Evolutionary conservation across 2,888 invertebrate genomes (phyloP).

Genomic region (Hirtodrosophila histrioides): DNA sequence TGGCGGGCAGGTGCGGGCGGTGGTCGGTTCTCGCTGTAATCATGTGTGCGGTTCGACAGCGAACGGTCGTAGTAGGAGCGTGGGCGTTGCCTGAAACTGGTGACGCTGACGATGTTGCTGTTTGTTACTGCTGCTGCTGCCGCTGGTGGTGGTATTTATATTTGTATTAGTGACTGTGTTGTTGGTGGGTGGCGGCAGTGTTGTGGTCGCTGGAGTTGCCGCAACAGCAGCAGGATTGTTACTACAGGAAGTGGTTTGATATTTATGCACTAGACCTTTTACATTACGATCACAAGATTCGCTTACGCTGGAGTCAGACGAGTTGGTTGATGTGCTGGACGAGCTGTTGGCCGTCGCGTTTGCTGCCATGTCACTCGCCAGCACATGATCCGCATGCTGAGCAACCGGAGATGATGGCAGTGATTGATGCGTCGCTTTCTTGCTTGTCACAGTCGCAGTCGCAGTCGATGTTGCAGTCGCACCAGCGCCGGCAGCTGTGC

Average conservation of each 20-base stretch:
- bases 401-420: slow-evolving; percentile 88
- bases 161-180: slow-evolving; percentile 5
- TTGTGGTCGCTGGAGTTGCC: slow-evolving; percentile 45
- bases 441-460: slow-evolving; percentile 18
- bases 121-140: slow-evolving; percentile 14
- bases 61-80: slow-evolving; percentile 83
- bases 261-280: slow-evolving; percentile 90
- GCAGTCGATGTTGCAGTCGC: slow-evolving; percentile 7
- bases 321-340: slow-evolving; percentile 62
- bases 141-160: slow-evolving; percentile 20
- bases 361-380: slow-evolving; percentile 43
- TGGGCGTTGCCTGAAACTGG: slow-evolving; percentile 77
- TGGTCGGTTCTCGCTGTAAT: slow-evolving; percentile 83
- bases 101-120: slow-evolving; percentile 35
- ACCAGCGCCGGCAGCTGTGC: slow-evolving; percentile 9
- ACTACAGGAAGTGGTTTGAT: slow-evolving; percentile 86
- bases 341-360: slow-evolving; percentile 41
- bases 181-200: slow-evolving; percentile 54
- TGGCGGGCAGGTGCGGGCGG: slow-evolving; percentile 85
- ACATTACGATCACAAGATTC: slow-evolving; percentile 88
- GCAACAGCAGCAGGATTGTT: slow-evolving; percentile 42
- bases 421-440: slow-evolving; percentile 85
- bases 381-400: slow-evolving; percentile 79
- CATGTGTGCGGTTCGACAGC: slow-evolving; percentile 76
- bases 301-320: slow-evolving; percentile 77